A percentile compares a stretch with the other conserved stretches of the same genome.
Conservation (phyloP, 2,888 invertebrate species). For the Melanostoma mellinum region DNA sequence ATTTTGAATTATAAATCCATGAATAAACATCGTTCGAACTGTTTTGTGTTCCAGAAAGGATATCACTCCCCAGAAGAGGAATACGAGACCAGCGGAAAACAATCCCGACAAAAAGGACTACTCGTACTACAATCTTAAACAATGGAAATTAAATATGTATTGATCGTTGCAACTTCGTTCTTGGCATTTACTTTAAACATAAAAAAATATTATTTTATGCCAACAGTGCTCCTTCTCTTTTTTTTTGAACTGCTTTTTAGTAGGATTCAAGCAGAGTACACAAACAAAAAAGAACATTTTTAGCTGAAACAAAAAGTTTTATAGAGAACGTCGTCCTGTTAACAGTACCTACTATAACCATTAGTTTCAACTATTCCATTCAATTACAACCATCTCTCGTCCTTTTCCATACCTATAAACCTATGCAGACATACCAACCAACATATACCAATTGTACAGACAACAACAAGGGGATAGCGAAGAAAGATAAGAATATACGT, state of each 20-base stretch:
- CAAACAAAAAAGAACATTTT: background rate
- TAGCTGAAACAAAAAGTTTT: conserved; percentile 5
- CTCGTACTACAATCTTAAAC: conserved; percentile 15
- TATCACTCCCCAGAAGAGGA: no score
- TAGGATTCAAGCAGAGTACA: background rate
- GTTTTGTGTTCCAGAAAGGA: no score
- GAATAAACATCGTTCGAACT: no score
- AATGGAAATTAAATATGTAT: conserved; percentile 44
- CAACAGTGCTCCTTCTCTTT: conserved; percentile 7
- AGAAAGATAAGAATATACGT: conserved; percentile 23
- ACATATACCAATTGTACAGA: background rate
- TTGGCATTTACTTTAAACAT: conserved; percentile 6
- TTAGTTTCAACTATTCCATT: conserved; percentile 54
- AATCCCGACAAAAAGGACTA: background rate
- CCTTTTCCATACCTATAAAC: conserved; percentile 1
- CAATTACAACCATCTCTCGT: conserved; percentile 57
- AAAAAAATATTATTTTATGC: conserved; percentile 8
- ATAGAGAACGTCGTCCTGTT: conserved; percentile 44
- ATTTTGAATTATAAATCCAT: no score
- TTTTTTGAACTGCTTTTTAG: background rate
- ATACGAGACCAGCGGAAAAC: no score
- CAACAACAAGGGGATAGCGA: background rate
- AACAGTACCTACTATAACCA: conserved; percentile 48
- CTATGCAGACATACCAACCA: background rate
- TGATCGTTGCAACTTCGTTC: conserved; percentile 33